Base-by-base conservation (phyloP, 2,888 invertebrate genomes). In the Acronicta psi region DNA sequence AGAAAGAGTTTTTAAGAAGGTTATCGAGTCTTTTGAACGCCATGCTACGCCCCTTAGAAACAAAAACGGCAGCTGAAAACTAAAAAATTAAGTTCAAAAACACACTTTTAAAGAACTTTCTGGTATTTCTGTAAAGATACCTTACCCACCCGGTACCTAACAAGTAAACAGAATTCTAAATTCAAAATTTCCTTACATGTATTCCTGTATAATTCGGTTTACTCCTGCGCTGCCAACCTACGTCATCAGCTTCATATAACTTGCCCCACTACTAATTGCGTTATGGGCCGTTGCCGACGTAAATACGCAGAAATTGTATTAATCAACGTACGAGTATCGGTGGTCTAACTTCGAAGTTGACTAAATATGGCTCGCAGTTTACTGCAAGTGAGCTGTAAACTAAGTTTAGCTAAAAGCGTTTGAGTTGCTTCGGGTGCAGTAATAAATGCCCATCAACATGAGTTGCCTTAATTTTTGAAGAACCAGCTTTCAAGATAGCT, bases 281-380 rank as follows among this genome's bases (percentile, higher is more conserved):
- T 80, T 79, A 79, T 58, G 59, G 52, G 49, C 64, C 57, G 71
- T 59, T 67, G 71, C 69, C 49, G 73, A 53, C 59, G 75, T 58
- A 77, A 73, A 77, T 77, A 77, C 68, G 68, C 49, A 70, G 60
- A 67, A 77, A 77, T 77, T 41, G 58, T 70, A 76, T 76, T 77
- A 77, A 71, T 71, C 51, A 61, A 55, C 55, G 62, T 43, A 54
- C 54, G 25, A n/a, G 53, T 68, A 65, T 68, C 69, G 62, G 37
- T 20, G 42, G 36, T 29, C 53, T 54, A 63, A 65, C 44, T 66
- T 65, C 51, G 54, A 37, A 37, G 61, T 52, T 38, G 47, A 45
- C 45, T 50, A 59, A 53, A 60, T 60, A 55, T 38, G 62, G 41
- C 46, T 16, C 20, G 17, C 23, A 34, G 44, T 47, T 41, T 11